Percentiles rank a stretch among this genome's conserved stretches.
phyloP scores from a whole-genome alignment of 2,888 invertebrate species.

The Atrina japonica region DNA sequence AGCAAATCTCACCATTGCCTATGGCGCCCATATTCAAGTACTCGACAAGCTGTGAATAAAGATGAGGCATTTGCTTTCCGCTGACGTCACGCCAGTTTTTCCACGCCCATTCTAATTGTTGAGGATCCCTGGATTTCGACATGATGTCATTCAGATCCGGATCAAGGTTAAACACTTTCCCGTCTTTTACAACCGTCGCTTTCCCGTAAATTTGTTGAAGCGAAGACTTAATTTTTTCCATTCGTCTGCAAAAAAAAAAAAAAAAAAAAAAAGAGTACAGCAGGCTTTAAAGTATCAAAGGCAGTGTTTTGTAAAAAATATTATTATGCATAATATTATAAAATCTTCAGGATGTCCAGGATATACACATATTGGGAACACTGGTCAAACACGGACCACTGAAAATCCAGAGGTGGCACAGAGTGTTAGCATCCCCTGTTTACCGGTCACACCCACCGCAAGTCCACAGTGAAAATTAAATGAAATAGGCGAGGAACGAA shows the following conservation, averaged over 20 bases:
- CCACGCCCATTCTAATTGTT: constrained; percentile 91
- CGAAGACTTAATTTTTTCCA: constrained; percentile 30
- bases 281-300: background rate
- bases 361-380: no score
- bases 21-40: constrained; percentile 89
- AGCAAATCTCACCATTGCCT: constrained; percentile 86
- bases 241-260: constrained; percentile 31
- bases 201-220: constrained; percentile 53
- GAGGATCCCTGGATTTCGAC: constrained; percentile 84
- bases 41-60: constrained; percentile 89
- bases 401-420: no score
- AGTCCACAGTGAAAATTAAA: no score
- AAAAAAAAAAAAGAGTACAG: background rate
- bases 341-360: no score
- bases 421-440: no score
- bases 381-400: no score
- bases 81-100: constrained; percentile 89
- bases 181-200: constrained; percentile 45
- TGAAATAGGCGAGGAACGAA: no score
- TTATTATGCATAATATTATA: no score
- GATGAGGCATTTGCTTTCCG: constrained; percentile 88
- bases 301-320: background rate
- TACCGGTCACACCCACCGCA: no score
- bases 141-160: constrained; percentile 74
- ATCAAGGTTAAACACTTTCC: constrained; percentile 46